Conservation (phyloP, 2,888 invertebrate species). For the Dryadula phaetusa region DNA sequence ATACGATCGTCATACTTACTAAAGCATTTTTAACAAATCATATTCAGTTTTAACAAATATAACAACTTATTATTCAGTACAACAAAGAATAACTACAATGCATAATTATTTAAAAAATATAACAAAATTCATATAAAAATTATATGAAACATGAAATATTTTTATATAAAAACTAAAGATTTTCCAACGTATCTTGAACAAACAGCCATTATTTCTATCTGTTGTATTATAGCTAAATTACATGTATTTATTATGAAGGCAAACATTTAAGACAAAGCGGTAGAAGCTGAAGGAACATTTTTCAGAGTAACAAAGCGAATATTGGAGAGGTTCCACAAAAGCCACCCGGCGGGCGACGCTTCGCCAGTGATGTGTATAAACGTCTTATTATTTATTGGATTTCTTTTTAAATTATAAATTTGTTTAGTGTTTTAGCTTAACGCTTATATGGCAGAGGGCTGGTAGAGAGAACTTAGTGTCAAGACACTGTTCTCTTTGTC, state of each 20-base stretch:
- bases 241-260: constrained; percentile 69
- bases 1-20: constrained; percentile 1
- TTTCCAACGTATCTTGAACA: neutral
- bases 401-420: neutral
- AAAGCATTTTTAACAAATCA: neutral
- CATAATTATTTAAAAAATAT: neutral
- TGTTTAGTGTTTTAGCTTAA: too few species aligned
- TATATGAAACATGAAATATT: neutral
- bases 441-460: too few species aligned
- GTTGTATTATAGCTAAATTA: constrained; percentile 40
- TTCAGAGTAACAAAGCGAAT: constrained; percentile 83
- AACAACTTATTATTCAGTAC: neutral
- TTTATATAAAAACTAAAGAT: neutral
- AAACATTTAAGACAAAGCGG: constrained; percentile 68
- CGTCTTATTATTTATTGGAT: constrained; percentile 25
- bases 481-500: too few species aligned
- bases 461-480: too few species aligned
- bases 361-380: constrained; percentile 48
- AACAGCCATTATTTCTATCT: constrained; percentile 6
- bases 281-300: constrained; percentile 65
- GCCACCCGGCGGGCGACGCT: constrained; percentile 63
- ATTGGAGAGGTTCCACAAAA: constrained; percentile 82
- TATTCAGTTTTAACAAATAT: constrained; percentile 8
- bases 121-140: neutral
- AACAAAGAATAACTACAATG: neutral